Conservation (phyloP, 2,797 vertebrate genomes). For the Schizothorax lantsangensis region DNA sequence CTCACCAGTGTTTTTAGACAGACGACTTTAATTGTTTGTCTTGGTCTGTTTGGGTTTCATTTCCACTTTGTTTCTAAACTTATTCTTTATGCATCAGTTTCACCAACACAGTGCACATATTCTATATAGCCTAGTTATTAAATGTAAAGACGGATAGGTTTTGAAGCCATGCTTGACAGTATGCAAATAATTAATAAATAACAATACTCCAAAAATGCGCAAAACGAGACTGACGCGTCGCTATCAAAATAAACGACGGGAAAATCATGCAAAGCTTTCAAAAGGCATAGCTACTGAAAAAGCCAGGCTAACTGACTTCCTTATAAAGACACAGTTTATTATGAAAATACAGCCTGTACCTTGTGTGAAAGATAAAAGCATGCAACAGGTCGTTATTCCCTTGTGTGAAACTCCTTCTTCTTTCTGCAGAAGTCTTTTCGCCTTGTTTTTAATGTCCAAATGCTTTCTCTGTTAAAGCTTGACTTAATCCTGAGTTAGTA, state of each 20-base stretch:
- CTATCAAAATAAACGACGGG: neutral
- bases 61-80: neutral
- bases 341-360: slow-evolving; percentile 25
- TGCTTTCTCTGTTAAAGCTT: slow-evolving; percentile 2
- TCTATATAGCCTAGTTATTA: neutral
- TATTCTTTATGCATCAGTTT: neutral
- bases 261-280: slow-evolving; percentile 13
- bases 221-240: neutral
- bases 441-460: neutral
- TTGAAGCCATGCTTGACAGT: neutral
- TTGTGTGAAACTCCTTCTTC: neutral
- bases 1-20: neutral
- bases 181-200: neutral
- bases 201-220: neutral
- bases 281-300: neutral
- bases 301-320: slow-evolving; percentile 24
- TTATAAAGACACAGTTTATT: slow-evolving; percentile 13
- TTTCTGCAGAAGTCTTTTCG: neutral
- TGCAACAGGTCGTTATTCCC: slow-evolving; percentile 46
- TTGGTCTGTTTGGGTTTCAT: slow-evolving; percentile 6
- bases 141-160: no score
- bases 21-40: neutral
- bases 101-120: neutral
- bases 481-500: slow-evolving; percentile 32
- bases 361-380: slow-evolving; percentile 14